Base-by-base conservation (phyloP, 2,797 vertebrate genomes). In the Acanthiza pusilla region DNA sequence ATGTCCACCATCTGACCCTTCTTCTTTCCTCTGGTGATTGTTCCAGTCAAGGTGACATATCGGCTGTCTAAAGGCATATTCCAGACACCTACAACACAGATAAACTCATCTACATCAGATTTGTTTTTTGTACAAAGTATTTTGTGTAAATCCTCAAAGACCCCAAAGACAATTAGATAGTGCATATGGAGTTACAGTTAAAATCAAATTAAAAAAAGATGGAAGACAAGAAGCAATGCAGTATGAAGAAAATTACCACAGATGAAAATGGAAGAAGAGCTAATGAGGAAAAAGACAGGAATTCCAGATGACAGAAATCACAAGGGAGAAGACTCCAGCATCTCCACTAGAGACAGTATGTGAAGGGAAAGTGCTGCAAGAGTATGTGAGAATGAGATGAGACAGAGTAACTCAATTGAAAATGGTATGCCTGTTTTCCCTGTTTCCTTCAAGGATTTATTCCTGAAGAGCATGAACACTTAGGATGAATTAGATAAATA, bases 1-100 rank as follows among this genome's bases (percentile, higher is more conserved):
- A 99, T 99, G 95, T 99, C 99, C 88, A 99, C 99, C 98, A 99
- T 98, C 97, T 99, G 99, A 84, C 99, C 99, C 95, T 99, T 99
- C 97, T 99, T 99, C 98, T 99, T 99, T 21, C 99, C 99, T 32
- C 99, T 98, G 3, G 99, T 99, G 97, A 99, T 99, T 94, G 99
- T 99, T 88, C 99, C 99, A 2, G 99, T 99, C 96, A 99, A 97
- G 12, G 99, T 99, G 86, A 99, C 99, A 4, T 99, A 99, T 67
- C 98, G 98, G 97, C 99, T 99, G 95, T 99, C 99, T 77, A 98
- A 98, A 81, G 98, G 98, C 96, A 99, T 96, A 88, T 95, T 98
- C 99, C 99, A 99, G 85, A 97, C 97, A 96, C 98, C 99, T 99
- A 95, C 17, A 51, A 92, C 53, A 97, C 50, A 97, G 60, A 97